A percentile compares a stretch with the other conserved stretches of the same genome.
These are phyloP conservation scores for Atta cephalotes DNA, from an alignment of 1,140 invertebrate genomes.

Conservation along the genomic window DNA sequence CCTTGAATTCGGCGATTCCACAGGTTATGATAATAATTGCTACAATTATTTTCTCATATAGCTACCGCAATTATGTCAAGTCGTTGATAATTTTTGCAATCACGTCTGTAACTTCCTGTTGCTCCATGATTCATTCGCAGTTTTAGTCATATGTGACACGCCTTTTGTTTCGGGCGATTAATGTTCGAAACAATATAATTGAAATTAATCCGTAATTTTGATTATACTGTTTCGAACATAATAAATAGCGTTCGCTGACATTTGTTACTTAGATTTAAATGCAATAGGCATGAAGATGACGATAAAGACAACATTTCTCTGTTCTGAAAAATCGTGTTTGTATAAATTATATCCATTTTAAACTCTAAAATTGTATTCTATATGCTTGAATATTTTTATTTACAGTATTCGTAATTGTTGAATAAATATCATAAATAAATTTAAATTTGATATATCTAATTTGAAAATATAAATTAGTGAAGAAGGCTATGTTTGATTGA, in stretches of 20 bases:
- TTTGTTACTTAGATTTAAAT: not conserved
- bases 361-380: not conserved
- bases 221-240: not conserved
- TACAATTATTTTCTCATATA: slow-evolving; percentile 33
- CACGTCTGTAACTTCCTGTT: slow-evolving; percentile 21
- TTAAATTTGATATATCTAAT: not conserved
- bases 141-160: not conserved
- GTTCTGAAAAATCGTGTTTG: not conserved
- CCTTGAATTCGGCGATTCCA: not conserved
- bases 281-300: not conserved
- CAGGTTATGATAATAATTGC: slow-evolving; percentile 13
- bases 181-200: not conserved
- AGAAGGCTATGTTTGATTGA: too few relatives aligned
- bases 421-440: not conserved
- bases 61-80: slow-evolving; percentile 6
- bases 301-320: not conserved
- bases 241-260: not conserved
- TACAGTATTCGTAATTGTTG: not conserved
- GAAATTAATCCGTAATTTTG: not conserved
- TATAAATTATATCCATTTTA: not conserved
- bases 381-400: not conserved
- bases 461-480: not conserved
- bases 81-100: slow-evolving; percentile 51
- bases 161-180: slow-evolving; percentile 5
- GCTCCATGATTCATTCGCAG: slow-evolving; percentile 4